These are phyloP conservation scores for Phrynocephalus guinanensis DNA, from an alignment of 2,797 vertebrate species.

Conservation along the genomic window DNA sequence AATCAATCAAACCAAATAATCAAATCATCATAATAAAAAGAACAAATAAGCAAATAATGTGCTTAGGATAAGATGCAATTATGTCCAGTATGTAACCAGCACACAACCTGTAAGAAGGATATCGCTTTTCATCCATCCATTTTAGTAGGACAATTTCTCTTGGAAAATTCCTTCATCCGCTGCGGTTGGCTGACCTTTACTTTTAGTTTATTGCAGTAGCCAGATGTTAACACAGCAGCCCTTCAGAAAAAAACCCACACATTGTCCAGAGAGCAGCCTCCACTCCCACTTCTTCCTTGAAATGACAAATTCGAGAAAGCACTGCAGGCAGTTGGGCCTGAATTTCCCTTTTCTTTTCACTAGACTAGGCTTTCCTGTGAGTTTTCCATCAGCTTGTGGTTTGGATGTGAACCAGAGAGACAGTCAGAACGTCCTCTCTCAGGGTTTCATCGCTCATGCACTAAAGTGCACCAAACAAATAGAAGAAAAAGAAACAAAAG, in stretches of 20 bases:
- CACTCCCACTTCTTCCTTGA: conserved; percentile 65
- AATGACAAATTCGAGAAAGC: conserved; percentile 67
- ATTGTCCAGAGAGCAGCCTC: conserved; percentile 62
- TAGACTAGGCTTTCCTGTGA: conserved; percentile 64
- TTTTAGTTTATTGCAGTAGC: conserved; percentile 61
- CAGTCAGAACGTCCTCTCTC: conserved; percentile 62
- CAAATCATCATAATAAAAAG: too few species aligned
- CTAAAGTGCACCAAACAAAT: conserved; percentile 52
- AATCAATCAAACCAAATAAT: too few species aligned
- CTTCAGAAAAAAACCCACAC: conserved; percentile 59
- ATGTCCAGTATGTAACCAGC: too few species aligned
- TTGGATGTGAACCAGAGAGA: conserved; percentile 58
- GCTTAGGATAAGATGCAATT: too few species aligned
- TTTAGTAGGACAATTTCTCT: conserved; percentile 1
- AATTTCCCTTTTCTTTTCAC: neutral
- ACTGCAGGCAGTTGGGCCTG: conserved; percentile 48
- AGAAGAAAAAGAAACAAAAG: conserved; percentile 3
- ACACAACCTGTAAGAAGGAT: too few species aligned
- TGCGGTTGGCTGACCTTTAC: conserved; percentile 44
- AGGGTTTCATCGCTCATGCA: conserved; percentile 50
- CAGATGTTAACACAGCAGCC: conserved; percentile 65
- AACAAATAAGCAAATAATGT: too few species aligned
- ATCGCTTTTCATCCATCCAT: neutral
- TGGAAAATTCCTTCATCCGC: conserved; percentile 44
- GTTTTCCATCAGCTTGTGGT: conserved; percentile 67